These are phyloP conservation scores for Dufourea novaeangliae DNA, from an alignment of 1,140 invertebrate genomes.

Conservation along the genomic window DNA sequence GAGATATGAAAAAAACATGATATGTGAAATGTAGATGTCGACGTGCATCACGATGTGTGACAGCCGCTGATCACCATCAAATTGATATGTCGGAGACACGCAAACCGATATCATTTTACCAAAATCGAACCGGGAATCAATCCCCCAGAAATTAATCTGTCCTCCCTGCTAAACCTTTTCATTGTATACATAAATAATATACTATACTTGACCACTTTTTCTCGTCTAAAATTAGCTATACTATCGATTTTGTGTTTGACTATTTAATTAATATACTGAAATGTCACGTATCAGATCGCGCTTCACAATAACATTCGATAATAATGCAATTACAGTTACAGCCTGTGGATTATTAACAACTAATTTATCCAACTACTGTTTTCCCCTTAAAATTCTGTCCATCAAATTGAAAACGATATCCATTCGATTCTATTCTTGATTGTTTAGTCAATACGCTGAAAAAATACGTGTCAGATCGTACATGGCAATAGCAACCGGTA, in stretches of 20 bases:
- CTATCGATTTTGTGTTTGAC: too few relatives aligned
- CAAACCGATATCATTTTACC: slow-evolving; percentile 45
- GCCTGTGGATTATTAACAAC: too few relatives aligned
- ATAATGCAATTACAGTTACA: too few relatives aligned
- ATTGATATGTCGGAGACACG: slow-evolving; percentile 48
- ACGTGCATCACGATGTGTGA: slow-evolving; percentile 31
- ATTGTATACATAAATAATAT: too few relatives aligned
- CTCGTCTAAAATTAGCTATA: too few relatives aligned
- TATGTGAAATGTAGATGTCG: slow-evolving; percentile 8
- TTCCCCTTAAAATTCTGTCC: too few relatives aligned
- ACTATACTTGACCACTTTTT: too few relatives aligned
- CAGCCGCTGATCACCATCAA: slow-evolving; percentile 25
- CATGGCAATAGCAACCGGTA: not conserved
- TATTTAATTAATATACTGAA: too few relatives aligned
- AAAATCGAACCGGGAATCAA: slow-evolving; percentile 40
- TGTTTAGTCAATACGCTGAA: not conserved
- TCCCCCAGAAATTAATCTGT: slow-evolving; percentile 23
- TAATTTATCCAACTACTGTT: too few relatives aligned
- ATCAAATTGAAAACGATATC: not conserved
- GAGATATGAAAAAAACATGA: not conserved
- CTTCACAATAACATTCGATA: too few relatives aligned
- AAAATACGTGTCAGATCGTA: not conserved
- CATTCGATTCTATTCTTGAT: not conserved
- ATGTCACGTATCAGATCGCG: too few relatives aligned
- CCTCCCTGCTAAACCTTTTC: not conserved